Conservation (phyloP, 1,140 invertebrate genomes). For the Colletes gigas region DNA sequence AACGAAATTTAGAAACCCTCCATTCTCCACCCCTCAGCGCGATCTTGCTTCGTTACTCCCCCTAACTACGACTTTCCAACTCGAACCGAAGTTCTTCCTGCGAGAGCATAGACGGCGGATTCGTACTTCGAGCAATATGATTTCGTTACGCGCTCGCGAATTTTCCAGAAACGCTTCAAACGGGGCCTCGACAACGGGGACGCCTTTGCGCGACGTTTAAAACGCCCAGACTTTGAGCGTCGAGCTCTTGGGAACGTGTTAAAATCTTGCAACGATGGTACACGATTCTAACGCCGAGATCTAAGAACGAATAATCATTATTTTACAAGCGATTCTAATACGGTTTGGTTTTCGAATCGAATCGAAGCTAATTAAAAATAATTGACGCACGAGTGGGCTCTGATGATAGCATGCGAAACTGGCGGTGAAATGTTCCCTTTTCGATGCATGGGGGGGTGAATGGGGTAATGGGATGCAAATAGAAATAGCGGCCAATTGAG, state of each 20-base stretch:
- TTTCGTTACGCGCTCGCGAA: not conserved
- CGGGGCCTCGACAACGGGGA: too few relatives aligned
- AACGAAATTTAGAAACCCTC: conserved; percentile 55
- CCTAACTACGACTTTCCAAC: conserved; percentile 27
- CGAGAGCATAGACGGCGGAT: not conserved
- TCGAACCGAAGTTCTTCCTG: conserved; percentile 24
- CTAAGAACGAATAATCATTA: too few relatives aligned
- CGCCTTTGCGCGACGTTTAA: too few relatives aligned
- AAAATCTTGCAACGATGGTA: too few relatives aligned
- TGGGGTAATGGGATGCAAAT: not conserved
- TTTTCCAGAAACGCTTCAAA: not conserved
- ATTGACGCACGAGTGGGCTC: too few relatives aligned
- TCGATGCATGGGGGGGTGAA: not conserved
- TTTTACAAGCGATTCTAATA: too few relatives aligned
- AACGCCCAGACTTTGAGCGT: too few relatives aligned
- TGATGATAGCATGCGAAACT: not conserved
- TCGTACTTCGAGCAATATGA: not conserved
- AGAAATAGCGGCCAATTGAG: too few relatives aligned
- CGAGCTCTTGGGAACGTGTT: too few relatives aligned
- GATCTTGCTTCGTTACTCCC: conserved; percentile 54
- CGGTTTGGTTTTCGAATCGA: too few relatives aligned
- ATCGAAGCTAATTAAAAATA: too few relatives aligned
- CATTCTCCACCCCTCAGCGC: conserved; percentile 14
- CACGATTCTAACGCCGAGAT: too few relatives aligned
- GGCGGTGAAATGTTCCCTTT: not conserved